These are phyloP conservation scores for Eupithecia inturbata DNA, from an alignment of 2,888 invertebrate genomes.

Conservation along the genomic window DNA sequence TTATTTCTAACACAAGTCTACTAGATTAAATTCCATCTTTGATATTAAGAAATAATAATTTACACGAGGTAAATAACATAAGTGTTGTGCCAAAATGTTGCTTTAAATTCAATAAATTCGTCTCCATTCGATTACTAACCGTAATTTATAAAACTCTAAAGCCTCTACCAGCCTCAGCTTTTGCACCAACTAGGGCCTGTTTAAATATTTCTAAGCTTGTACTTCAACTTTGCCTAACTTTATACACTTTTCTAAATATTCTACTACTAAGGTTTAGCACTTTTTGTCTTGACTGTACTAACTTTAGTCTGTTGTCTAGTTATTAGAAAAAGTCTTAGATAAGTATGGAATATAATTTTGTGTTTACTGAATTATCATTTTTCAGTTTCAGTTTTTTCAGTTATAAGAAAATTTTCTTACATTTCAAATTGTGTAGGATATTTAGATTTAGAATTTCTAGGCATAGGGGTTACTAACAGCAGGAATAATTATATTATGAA, in stretches of 20 bases:
- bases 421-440: not conserved
- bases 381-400: too few species aligned
- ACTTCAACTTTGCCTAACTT: conserved; percentile 30
- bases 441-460: not conserved
- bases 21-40: not conserved
- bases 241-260: conserved; percentile 30
- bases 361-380: not conserved
- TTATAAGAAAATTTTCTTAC: too few species aligned
- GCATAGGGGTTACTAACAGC: not conserved
- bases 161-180: conserved; percentile 29
- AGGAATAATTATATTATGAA: not conserved
- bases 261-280: conserved; percentile 23
- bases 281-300: conserved; percentile 29
- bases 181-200: conserved; percentile 31
- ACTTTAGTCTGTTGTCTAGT: conserved; percentile 30
- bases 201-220: conserved; percentile 31
- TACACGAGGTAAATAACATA: not conserved
- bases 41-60: not conserved
- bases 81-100: conserved; percentile 27
- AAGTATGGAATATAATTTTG: not conserved
- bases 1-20: not conserved
- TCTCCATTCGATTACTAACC: not conserved
- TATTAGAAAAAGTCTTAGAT: conserved; percentile 17
- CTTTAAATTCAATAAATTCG: not conserved
- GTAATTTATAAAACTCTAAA: conserved; percentile 11